Conservation (phyloP, 2,797 vertebrate species). For the Oryzias sinensis region DNA sequence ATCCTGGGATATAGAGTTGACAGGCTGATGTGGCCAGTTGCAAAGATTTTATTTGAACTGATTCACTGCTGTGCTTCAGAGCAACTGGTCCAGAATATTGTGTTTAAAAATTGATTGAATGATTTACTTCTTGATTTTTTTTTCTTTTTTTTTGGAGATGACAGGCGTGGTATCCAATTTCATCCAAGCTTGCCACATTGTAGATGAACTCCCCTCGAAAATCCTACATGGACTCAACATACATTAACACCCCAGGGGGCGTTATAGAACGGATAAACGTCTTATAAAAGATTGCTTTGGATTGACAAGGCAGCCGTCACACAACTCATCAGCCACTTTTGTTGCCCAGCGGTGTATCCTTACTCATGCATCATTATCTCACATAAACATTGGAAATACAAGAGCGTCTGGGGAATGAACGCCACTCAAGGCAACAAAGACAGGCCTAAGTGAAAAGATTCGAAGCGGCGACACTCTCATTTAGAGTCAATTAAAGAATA, state of each 20-base stretch:
- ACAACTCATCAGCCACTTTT: constrained; percentile 47
- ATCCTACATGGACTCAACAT: constrained; percentile 14
- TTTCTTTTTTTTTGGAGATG: background rate
- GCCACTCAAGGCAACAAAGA: constrained; percentile 53
- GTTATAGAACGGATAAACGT: constrained; percentile 28
- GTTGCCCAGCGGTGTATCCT: constrained; percentile 64
- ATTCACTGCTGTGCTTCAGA: constrained; percentile 1
- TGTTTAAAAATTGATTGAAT: background rate
- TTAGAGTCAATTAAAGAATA: constrained; percentile 65
- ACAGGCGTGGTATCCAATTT: constrained; percentile 8
- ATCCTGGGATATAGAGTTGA: constrained; percentile 10
- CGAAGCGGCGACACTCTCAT: constrained; percentile 52
- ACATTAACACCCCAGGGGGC: constrained; percentile 25
- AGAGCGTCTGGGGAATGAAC: constrained; percentile 42
- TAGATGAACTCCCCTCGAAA: constrained; percentile 18
- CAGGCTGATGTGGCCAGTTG: constrained; percentile 2
- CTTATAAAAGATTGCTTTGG: constrained; percentile 62
- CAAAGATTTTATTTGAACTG: constrained; percentile 3
- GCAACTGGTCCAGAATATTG: background rate
- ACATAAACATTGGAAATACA: constrained; percentile 69
- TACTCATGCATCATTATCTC: constrained; percentile 73
- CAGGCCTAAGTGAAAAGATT: constrained; percentile 61
- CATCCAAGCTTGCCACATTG: constrained; percentile 18
- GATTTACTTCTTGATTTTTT: background rate
- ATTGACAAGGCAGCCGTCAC: constrained; percentile 43